phyloP scores from a whole-genome alignment of 1,140 invertebrate genomes.

The Mercenaria mercenaria region DNA sequence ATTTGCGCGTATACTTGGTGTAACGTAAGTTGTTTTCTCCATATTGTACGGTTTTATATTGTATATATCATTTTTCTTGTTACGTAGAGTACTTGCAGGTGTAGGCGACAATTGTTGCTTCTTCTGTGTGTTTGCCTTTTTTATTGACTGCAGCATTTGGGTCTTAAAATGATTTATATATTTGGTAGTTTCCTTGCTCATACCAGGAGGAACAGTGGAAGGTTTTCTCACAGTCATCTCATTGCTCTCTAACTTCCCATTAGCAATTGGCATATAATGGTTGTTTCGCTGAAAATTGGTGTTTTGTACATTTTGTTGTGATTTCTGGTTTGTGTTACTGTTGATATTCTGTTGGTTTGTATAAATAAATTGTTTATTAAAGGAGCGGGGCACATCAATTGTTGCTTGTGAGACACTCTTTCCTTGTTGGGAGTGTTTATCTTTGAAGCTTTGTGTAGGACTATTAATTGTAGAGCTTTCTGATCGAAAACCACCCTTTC shows the following conservation, averaged over 20 bases:
- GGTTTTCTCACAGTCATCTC: not conserved
- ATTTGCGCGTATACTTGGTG: no score
- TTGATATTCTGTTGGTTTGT: not conserved
- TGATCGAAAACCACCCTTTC: not conserved
- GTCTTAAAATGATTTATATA: constrained; percentile 24
- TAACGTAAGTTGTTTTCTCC: not conserved
- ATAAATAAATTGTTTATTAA: not conserved
- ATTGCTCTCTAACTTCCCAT: not conserved
- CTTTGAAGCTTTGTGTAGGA: not conserved
- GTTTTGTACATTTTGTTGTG: no score
- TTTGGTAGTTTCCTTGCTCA: not conserved
- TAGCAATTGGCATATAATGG: not conserved
- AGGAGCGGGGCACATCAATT: not conserved
- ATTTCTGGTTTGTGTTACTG: not conserved
- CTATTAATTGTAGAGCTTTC: not conserved
- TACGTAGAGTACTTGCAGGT: not conserved
- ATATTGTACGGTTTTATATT: not conserved
- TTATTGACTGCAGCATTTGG: constrained; percentile 51
- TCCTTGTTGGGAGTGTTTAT: not conserved
- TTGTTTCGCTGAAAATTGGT: no score
- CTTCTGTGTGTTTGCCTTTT: not conserved
- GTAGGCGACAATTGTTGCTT: not conserved
- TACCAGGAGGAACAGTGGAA: not conserved
- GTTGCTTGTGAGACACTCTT: not conserved
- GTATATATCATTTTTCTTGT: not conserved